Evolutionary conservation across 2,888 invertebrate species (phyloP), one percentile per base, ranked within the genome.

Genomic region (Leptopterna dolabrata): DNA sequence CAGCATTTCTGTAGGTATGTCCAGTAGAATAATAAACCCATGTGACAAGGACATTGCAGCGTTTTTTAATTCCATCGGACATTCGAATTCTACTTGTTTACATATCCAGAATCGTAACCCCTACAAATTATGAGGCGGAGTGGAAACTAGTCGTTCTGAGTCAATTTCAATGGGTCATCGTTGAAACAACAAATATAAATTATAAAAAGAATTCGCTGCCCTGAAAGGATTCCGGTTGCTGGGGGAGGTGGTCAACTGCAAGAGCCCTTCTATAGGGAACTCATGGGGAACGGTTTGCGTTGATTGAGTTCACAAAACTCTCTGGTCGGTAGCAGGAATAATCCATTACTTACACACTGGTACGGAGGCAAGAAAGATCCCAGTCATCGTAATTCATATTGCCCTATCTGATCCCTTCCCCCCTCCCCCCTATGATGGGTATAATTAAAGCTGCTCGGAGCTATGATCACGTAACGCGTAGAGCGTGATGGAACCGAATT

Each of bases 321-420:
- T n/a, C 43, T 3, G 41, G 76, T 30, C 63, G 36, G 82, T 82
- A 80, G 80, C 51, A 7, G 27, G 80, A 24, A 80, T 80, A 80
- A 45, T 45, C 29, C 51, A 27, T 80, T 27, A 45, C 24, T 45
- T 24, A 47, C 45, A 27, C 19, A 13, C 78, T 36, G 16, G 76
- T 41, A 19, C 63, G 41, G 63, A 36, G 63, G 63, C 82, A 43
- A 19, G 73, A 71, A 73, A 83, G 24, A 73, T 41, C 16, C 63
- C 30, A 7, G 16, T 45, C 45, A 41, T 71, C 43, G 51, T 73
- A 71, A 84, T 45, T 84, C 84, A 84, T 84, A 45, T 36, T 1
- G 30, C 71, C 51, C 71, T 84, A 84, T 84, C 84, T 84, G 84
- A 84, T 84, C 73, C 43, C 70, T 45, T 71, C 30, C n/a, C n/a